Base-by-base conservation (phyloP, 2,888 invertebrate genomes). In the Brachypterus glaber region DNA sequence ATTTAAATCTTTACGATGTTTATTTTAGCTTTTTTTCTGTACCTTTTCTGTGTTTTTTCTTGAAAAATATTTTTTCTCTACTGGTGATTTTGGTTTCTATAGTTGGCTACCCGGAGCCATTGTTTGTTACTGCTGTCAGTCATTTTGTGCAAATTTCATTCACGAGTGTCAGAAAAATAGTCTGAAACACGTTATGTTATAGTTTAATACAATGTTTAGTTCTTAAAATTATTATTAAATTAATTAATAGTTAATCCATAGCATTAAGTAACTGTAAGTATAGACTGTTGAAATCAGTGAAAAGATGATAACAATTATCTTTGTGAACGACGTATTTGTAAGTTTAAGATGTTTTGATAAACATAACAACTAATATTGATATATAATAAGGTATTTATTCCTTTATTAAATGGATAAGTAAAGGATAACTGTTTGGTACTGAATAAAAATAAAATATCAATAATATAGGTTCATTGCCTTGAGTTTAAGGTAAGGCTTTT, bases 121-220 rank as follows among this genome's bases (percentile, higher is more conserved):
- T 41, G 47, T 45, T 47, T 47, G 41, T 45, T 43, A 45, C 45
- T 40, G 31, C 42, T 45, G 46, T 47, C 48, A 49, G 50, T 49
- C 51, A 51, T 51, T 45, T 51, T 49, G 49, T 45, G 41, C 42
- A 45, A 43, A 47, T n/a, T n/a, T n/a, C n/a, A 44, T 32, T 36
- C 30, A 33, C 39, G 41, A 43, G 29, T 40, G 41, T 40, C 43
- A 44, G 26, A n/a, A 34, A 36, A 38, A 36, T 36, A 37, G 43
- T 35, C 32, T 44, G 37, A 32, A 42, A 45, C 46, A 47, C 46
- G 42, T 49, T 46, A 38, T 44, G 37, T 30, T 44, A n/a, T 43
- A 46, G 43, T 46, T 48, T 47, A 40, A 24, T 33, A 42, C 33
- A 34, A 48, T 44, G 45, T 47, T 47, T 27, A 27, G 4, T 4